Evolutionary conservation across 2,797 vertebrate genomes (phyloP).

Genomic region (Chiloscyllium punctatum): DNA sequence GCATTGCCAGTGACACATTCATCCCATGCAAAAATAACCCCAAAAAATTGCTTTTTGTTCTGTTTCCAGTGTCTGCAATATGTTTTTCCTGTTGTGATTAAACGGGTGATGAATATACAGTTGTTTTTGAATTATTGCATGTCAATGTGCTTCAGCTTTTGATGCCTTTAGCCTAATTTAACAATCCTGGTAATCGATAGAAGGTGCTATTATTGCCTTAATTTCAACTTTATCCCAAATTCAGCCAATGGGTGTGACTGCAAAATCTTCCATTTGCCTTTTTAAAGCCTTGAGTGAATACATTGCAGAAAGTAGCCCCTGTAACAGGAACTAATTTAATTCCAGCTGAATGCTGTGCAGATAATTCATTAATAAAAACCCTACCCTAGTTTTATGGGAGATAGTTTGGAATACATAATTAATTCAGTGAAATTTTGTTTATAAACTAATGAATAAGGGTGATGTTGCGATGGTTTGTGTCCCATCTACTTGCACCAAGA

Average conservation of each 20-base stretch:
- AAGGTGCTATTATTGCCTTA: not conserved
- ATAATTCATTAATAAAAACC: slow-evolving; percentile 1
- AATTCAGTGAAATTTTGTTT: not conserved
- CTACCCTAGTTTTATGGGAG: not conserved
- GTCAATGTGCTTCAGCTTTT: not conserved
- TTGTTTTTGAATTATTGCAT: not conserved
- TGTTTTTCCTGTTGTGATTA: not conserved
- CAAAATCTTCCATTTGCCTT: not conserved
- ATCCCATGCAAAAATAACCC: no score
- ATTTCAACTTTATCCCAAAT: not conserved
- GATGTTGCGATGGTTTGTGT: no score
- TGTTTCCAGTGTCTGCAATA: not conserved
- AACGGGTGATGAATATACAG: not conserved
- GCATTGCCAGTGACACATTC: no score
- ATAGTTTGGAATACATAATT: not conserved
- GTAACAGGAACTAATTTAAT: not conserved
- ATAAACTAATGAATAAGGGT: not conserved
- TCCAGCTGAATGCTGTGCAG: not conserved
- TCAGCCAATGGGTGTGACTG: not conserved
- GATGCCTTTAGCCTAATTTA: not conserved
- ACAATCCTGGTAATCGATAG: not conserved
- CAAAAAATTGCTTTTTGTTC: not conserved
- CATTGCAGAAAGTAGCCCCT: not conserved
- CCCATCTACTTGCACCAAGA: not conserved
- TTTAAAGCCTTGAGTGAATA: not conserved